These are phyloP conservation scores for Ammodramus savannarum DNA, from an alignment of 2,113 vertebrate species.

Conservation along the genomic window DNA sequence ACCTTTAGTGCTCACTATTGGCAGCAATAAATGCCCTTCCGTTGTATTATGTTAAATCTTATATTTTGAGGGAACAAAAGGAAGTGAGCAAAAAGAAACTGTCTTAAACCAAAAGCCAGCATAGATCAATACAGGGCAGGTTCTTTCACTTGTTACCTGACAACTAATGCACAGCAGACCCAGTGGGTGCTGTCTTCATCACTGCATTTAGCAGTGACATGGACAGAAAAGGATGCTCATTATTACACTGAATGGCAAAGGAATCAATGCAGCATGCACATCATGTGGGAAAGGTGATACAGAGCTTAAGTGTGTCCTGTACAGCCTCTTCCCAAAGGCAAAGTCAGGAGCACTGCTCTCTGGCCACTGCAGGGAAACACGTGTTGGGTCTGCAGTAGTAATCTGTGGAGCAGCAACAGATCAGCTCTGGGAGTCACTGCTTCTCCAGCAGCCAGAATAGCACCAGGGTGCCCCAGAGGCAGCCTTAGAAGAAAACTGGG, in stretches of 20 bases:
- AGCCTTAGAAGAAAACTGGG: not conserved
- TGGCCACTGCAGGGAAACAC: fast-evolving
- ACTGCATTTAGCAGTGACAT: not conserved
- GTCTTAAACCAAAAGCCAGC: not conserved
- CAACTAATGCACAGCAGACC: not conserved
- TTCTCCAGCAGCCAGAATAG: not conserved
- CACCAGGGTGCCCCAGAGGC: not conserved
- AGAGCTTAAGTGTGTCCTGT: not conserved
- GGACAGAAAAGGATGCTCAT: not conserved
- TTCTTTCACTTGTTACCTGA: not conserved
- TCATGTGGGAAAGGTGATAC: not conserved
- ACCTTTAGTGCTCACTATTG: not conserved
- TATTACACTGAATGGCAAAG: not conserved
- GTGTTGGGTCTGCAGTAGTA: not conserved
- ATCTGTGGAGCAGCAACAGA: not conserved
- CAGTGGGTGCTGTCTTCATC: not conserved
- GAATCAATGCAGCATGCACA: not conserved
- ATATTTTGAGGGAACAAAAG: not conserved
- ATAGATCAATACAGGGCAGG: not conserved
- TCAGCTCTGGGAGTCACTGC: not conserved
- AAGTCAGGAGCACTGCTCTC: not conserved
- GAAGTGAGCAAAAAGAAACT: not conserved
- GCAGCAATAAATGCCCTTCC: not conserved
- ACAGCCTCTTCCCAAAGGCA: not conserved
- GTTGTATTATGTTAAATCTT: not conserved